phyloP scores from a whole-genome alignment of 2,888 invertebrate species.

The Drosophila gaucha region DNA sequence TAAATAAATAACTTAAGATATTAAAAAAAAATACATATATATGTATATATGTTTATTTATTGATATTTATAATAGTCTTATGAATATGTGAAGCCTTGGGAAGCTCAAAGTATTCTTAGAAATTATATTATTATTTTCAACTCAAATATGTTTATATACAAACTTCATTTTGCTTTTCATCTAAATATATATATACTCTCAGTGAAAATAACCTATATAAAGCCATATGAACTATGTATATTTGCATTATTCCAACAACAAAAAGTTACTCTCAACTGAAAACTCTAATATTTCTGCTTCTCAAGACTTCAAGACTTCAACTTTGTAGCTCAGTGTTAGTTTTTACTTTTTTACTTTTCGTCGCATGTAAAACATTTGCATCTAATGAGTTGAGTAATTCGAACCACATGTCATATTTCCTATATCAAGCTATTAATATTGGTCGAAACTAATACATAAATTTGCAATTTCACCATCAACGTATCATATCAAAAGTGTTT shows the following conservation, averaged over 20 bases:
- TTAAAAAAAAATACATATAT: neutral
- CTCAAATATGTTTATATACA: neutral
- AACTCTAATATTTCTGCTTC: no score
- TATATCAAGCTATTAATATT: constrained; percentile 34
- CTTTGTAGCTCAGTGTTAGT: neutral
- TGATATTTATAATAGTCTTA: neutral
- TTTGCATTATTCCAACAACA: no score
- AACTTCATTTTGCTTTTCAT: no score
- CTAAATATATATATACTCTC: no score
- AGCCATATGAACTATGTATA: no score
- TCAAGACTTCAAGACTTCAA: neutral
- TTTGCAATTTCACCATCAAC: constrained; percentile 54
- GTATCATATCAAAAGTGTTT: constrained; percentile 17
- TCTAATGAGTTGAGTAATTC: constrained; percentile 47
- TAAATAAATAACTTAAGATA: no score
- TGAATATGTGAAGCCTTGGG: no score
- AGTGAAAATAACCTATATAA: no score
- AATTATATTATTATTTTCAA: neutral
- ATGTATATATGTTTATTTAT: neutral
- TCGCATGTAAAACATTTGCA: constrained; percentile 34
- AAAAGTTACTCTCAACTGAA: no score
- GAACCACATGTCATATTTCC: constrained; percentile 36
- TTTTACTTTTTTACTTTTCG: no score
- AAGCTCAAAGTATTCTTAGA: neutral
- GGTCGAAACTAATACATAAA: constrained; percentile 37